Percentiles rank a stretch among this genome's conserved stretches.
Evolutionary conservation across 2,888 invertebrate genomes (phyloP).

Genomic region (Mactromeris polynyma): DNA sequence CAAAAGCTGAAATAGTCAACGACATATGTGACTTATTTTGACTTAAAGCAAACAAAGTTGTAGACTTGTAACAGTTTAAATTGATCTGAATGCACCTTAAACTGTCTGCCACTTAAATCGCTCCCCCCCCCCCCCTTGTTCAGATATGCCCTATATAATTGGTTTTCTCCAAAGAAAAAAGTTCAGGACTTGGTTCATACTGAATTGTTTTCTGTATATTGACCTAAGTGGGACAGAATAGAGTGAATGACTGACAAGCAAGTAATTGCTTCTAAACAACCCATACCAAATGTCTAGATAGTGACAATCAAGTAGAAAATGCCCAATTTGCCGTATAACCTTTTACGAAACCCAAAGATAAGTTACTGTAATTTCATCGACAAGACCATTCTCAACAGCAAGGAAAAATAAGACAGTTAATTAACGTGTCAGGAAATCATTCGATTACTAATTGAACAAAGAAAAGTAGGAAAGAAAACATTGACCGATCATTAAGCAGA

Average conservation of each 20-base stretch:
- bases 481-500: too few species aligned
- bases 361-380: background rate
- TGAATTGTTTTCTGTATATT: background rate
- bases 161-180: too few species aligned
- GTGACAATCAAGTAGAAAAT: background rate
- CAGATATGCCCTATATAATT: too few species aligned
- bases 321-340: background rate
- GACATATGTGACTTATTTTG: too few species aligned
- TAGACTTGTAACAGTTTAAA: too few species aligned
- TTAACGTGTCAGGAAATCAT: background rate
- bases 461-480: too few species aligned
- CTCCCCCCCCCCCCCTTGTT: too few species aligned
- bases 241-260: background rate
- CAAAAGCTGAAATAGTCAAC: too few species aligned
- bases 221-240: background rate
- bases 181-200: background rate
- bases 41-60: too few species aligned
- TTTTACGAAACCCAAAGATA: background rate
- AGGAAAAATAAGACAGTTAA: background rate
- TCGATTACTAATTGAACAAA: background rate
- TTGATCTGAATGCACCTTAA: too few species aligned
- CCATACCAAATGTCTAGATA: background rate
- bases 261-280: conserved; percentile 4
- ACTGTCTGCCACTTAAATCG: too few species aligned
- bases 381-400: background rate